Evolutionary conservation across 2,113 vertebrate genomes (phyloP).

Genomic region (Trogon surrucura): DNA sequence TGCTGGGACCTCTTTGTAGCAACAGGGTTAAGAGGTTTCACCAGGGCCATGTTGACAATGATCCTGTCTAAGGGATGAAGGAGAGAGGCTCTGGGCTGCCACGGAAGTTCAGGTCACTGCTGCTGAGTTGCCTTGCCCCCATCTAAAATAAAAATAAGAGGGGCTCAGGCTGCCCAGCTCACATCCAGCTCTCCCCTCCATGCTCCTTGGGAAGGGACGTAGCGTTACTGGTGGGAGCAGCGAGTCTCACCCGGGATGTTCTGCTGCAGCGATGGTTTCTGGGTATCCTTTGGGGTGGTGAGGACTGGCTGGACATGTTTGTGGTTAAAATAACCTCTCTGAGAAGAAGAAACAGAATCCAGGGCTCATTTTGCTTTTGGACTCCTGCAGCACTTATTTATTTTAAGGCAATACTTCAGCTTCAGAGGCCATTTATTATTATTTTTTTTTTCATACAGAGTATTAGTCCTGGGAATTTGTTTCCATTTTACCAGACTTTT

Average conservation of each 20-base stretch:
- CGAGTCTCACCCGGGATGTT: background rate
- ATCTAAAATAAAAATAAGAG: background rate
- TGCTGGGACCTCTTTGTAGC: background rate
- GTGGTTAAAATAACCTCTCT: background rate
- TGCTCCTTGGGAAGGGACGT: background rate
- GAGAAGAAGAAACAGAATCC: background rate
- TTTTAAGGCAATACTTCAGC: background rate
- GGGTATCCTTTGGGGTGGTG: background rate
- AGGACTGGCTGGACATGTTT: background rate
- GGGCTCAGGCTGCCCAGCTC: background rate
- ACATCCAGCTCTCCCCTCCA: background rate
- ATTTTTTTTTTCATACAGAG: background rate
- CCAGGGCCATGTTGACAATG: background rate
- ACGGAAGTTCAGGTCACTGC: background rate
- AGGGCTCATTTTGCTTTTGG: background rate
- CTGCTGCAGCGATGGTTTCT: background rate
- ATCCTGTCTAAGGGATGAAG: slow-evolving; percentile 17
- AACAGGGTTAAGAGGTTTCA: slow-evolving; percentile 26
- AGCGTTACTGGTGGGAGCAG: background rate
- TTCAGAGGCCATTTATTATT: background rate
- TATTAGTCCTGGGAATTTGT: background rate
- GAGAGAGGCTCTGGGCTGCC: background rate
- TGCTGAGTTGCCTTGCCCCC: background rate
- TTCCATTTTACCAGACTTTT: background rate
- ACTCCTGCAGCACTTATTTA: background rate